Percentiles rank a stretch among this genome's conserved stretches.
These are phyloP conservation scores for Radopholus similis DNA, from an alignment of 1,140 invertebrate species.

Conservation along the genomic window DNA sequence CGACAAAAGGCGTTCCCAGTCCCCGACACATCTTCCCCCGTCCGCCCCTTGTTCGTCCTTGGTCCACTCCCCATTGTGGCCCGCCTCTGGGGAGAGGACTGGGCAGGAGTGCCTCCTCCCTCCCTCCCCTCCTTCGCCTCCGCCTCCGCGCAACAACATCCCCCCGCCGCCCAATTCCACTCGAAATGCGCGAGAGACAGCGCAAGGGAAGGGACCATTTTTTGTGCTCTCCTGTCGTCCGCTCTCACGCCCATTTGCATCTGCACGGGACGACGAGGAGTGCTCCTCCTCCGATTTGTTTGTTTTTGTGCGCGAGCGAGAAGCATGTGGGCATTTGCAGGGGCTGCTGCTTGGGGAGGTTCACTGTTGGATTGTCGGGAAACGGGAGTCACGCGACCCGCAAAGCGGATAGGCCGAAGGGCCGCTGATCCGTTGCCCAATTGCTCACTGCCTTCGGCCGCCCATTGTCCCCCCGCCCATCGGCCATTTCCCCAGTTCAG, in stretches of 20 bases:
- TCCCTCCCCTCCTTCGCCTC: neutral
- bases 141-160: neutral
- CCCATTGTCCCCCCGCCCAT: too few species aligned
- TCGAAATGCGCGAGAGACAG: neutral
- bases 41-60: neutral
- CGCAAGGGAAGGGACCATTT: too few species aligned
- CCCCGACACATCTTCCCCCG: neutral
- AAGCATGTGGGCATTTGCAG: too few species aligned
- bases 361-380: neutral
- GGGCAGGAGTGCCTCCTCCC: neutral
- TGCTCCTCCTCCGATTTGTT: too few species aligned
- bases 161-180: neutral
- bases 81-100: neutral
- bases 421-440: too few species aligned
- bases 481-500: neutral
- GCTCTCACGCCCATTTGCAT: neutral
- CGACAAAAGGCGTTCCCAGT: neutral
- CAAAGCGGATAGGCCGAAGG: neutral
- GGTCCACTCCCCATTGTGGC: neutral
- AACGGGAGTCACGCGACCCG: too few species aligned
- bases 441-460: too few species aligned
- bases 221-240: neutral
- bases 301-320: too few species aligned
- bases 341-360: too few species aligned
- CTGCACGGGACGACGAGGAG: too few species aligned